Evolutionary conservation across 1,140 invertebrate species (phyloP).

Genomic region (Fopius arisanus): DNA sequence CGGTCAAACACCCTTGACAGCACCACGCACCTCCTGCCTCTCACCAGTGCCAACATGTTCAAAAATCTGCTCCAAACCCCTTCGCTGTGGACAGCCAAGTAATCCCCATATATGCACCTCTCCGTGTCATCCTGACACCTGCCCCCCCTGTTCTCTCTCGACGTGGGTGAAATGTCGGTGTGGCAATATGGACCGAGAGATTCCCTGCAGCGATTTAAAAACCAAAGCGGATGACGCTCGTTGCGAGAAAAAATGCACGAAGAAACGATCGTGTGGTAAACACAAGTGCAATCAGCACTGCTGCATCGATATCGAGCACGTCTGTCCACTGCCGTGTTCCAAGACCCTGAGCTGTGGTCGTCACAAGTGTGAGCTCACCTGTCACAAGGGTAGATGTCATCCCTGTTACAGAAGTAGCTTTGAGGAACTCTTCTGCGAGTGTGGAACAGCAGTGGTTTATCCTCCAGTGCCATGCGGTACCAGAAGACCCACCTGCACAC

Average conservation of each 20-base stretch:
- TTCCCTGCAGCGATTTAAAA: conserved; percentile 79
- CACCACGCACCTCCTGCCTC: conserved; percentile 73
- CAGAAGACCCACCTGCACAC: conserved; percentile 78
- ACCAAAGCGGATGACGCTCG: conserved; percentile 75
- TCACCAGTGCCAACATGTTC: conserved; percentile 89
- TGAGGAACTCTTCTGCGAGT: conserved; percentile 91
- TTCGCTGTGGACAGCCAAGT: conserved; percentile 83
- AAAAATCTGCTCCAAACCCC: conserved; percentile 78
- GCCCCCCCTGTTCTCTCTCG: conserved; percentile 81
- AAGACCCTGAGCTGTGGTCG: conserved; percentile 82
- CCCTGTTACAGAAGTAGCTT: conserved; percentile 87
- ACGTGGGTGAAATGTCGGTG: conserved; percentile 89
- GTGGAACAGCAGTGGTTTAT: conserved; percentile 83
- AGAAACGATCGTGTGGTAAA: conserved; percentile 85
- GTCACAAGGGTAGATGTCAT: conserved; percentile 88
- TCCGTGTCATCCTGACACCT: conserved; percentile 83
- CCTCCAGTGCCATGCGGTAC: conserved; percentile 94
- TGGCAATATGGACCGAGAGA: conserved; percentile 83
- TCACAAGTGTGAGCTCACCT: conserved; percentile 88
- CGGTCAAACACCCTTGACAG: conserved; percentile 72
- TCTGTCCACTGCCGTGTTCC: conserved; percentile 84
- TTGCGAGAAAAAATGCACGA: conserved; percentile 89
- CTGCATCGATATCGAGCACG: conserved; percentile 87
- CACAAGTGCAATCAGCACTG: conserved; percentile 89
- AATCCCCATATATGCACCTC: conserved; percentile 77